A percentile compares a stretch with the other conserved stretches of the same genome.
phyloP scores from a whole-genome alignment of 2,113 vertebrate species.

The Ciconia boyciana region DNA sequence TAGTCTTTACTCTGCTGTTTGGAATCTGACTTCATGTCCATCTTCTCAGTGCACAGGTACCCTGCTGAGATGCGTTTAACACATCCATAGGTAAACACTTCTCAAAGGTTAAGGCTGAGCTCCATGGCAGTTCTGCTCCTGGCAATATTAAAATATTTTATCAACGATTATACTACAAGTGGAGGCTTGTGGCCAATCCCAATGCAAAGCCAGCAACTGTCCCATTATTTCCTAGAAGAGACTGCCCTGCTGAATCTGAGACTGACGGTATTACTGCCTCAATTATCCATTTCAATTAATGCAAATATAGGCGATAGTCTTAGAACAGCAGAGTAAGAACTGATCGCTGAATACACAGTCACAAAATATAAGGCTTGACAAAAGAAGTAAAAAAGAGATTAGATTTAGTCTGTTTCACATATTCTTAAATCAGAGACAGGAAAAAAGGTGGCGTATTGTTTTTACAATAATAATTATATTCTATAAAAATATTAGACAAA shows the following conservation, averaged over 20 bases:
- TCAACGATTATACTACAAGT: conserved; percentile 57
- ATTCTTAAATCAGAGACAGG: not conserved
- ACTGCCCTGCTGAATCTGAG: conserved; percentile 32
- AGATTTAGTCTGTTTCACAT: not conserved
- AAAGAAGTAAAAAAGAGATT: conserved; percentile 16
- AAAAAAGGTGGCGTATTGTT: not conserved
- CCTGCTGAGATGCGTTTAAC: conserved; percentile 44
- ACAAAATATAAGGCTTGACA: conserved; percentile 34
- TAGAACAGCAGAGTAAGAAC: conserved; percentile 38
- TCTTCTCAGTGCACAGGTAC: conserved; percentile 4
- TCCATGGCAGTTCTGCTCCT: conserved; percentile 26
- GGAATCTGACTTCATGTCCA: conserved; percentile 28
- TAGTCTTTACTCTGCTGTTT: conserved; percentile 3
- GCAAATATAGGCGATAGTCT: conserved; percentile 53
- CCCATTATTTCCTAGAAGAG: conserved; percentile 32
- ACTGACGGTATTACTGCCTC: conserved; percentile 23
- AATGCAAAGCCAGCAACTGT: conserved; percentile 34
- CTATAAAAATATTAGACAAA: not conserved
- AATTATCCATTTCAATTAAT: conserved; percentile 59
- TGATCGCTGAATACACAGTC: conserved; percentile 43
- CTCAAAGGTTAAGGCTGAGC: conserved; percentile 59
- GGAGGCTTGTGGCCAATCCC: conserved; percentile 51
- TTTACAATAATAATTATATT: not conserved
- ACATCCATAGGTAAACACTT: conserved; percentile 59
- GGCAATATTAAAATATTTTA: conserved; percentile 59